Percentiles rank a stretch among this genome's conserved stretches.
Evolutionary conservation across 2,797 vertebrate genomes (phyloP).

Genomic region (Chaenodraco wilsoni): DNA sequence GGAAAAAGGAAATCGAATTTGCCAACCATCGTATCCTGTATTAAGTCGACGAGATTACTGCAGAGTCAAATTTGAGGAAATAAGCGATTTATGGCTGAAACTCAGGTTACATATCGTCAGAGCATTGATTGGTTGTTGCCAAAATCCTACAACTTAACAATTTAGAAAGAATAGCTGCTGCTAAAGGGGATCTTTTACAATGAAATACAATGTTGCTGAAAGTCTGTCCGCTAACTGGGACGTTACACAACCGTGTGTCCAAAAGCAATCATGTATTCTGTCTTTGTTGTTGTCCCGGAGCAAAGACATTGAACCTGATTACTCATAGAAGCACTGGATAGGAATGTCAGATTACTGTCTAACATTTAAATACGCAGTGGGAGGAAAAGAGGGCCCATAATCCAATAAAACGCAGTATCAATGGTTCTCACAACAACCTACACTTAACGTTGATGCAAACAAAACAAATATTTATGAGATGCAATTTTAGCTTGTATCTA

Average conservation of each 20-base stretch:
- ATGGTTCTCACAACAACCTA: constrained; percentile 57
- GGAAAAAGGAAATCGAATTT: not conserved
- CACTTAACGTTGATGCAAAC: constrained; percentile 46
- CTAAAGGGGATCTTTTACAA: no score
- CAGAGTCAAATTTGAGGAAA: not conserved
- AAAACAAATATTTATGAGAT: constrained; percentile 17
- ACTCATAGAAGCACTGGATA: constrained; percentile 44
- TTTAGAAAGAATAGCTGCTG: no score
- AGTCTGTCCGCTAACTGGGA: not conserved
- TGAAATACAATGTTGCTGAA: no score
- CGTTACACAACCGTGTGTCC: not conserved
- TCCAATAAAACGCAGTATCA: constrained; percentile 48
- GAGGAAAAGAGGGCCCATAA: constrained; percentile 50
- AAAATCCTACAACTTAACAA: no score
- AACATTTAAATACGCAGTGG: constrained; percentile 57
- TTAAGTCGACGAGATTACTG: not conserved
- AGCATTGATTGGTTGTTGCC: no score
- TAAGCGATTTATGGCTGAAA: not conserved
- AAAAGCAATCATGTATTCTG: constrained; percentile 9
- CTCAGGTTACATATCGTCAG: not conserved
- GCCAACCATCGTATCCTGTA: not conserved
- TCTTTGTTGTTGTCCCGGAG: constrained; percentile 23
- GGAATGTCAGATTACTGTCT: constrained; percentile 61
- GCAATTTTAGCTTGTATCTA: constrained; percentile 21
- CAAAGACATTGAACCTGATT: constrained; percentile 38